Base-by-base conservation (phyloP, 2,113 vertebrate genomes). In the Prietella phreatophila region DNA sequence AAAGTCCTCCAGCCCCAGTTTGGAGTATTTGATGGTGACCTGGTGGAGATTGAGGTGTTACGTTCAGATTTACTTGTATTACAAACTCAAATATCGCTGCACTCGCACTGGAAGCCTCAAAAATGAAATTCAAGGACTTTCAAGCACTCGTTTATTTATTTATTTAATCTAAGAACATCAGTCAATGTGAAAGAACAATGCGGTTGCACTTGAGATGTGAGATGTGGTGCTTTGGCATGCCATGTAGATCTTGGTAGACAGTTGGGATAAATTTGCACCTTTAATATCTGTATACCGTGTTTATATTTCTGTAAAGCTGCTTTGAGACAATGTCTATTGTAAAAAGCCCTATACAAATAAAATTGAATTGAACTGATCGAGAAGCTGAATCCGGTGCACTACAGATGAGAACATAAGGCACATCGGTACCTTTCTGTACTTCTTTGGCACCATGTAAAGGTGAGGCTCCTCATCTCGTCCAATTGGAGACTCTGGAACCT, bases 11-110 rank as follows among this genome's bases (percentile, higher is more conserved):
- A 99, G 93, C 19, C 98, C 98, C 75, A 99, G 94, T 93, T 99
- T 99, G 63, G 98, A 99, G 91, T 99, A 99, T 93, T 99, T 99
- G 92, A 99, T 99, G 3, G 98, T 99, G 90, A 99, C 98, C 98
- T 99, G 91, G 82, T 84, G 56, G 71, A 75, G 20, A 61, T 55
- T 56, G 13, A 47, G 22, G 8, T 67, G 82, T 39, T 27, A 58
- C 10, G 83, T 50, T 3, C 15, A 15, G 67, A 83, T 79, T 0
- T 78, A 39, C 30, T 55, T 0, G 5, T 20, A 56, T 33, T 11
- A 80, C 30, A 27, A 30, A 56, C 27, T 78, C 15, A 20, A 33
- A 56, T 25, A 30, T 33, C 2, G 9, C n/a, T 33, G 15, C 30
- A 20, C 42, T 47, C 42, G 9, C 30, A 55, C 25, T 50, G 27